Evolutionary conservation across 2,888 invertebrate species (phyloP), one percentile per base, ranked within the genome.

Genomic region (Leptinotarsa tumamoca): DNA sequence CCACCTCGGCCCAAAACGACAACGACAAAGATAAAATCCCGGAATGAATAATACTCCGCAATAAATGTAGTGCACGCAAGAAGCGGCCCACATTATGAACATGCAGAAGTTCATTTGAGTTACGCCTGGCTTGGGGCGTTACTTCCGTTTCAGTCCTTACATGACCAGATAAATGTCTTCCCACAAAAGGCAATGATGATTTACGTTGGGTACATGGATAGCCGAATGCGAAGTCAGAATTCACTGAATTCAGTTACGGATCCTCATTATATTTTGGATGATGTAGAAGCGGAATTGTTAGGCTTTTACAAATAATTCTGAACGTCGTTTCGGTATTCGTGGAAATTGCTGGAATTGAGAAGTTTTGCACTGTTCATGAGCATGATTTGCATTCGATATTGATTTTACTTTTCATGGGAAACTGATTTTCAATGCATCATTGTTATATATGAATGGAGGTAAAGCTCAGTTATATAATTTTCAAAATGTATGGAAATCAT

Each of bases 121-220:
- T 81, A 78, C 74, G 72, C 73, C 73, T 72, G 72, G 73, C 81
- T 75, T 75, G 73, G 76, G 81, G 81, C 77, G 79, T 79, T 73
- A 79, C 78, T 81, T 83, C 80, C 82, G 81, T 81, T 82, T 83
- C 79, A 81, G 81, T 82, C 82, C 82, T 81, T 83, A 84, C 83
- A 85, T 84, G 83, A 84, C 83, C 84, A 84, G 85, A 87, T 87
- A 86, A 87, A 86, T 86, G 87, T 86, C 86, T 85, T 78, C 83
- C 80, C 81, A 86, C 85, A 86, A 86, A 86, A 84, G 84, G 82
- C 82, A 82, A 83, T 82, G 84, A 84, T 86, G 85, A 87, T 86
- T 86, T 86, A 87, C 86, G 80, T 78, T 71, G 77, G 76, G 77
- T 80, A 82, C 80, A 74, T 77, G 72, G 71, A 77, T 74, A 72